Evolutionary conservation across 2,888 invertebrate genomes (phyloP), one percentile per base, ranked within the genome.

Genomic region (Aethes cnicana): DNA sequence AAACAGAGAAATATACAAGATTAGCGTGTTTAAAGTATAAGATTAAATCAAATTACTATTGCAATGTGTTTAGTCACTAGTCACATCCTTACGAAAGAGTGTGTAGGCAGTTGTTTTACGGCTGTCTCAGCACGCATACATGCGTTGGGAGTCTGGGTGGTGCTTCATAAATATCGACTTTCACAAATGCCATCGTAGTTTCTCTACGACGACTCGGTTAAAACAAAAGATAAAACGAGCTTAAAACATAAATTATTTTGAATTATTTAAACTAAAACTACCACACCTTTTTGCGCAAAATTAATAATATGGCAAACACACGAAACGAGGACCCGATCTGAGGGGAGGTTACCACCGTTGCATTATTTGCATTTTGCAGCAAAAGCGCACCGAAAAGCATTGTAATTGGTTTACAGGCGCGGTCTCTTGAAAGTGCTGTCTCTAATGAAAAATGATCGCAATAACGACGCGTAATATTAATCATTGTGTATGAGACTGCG

Each of bases 281-380:
- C 61, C 66, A 59, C 63, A 61, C 70, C 68, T 77, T 71, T 82
- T 77, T 75, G 72, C 69, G 66, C 75, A 77, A 83, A 84, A 84
- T 84, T 78, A 84, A 84, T 84, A 80, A 81, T 73, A 74, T 72
- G 74, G 74, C 76, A 69, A 64, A 64, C 65, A 65, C 61, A 61
- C 65, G n/a, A 62, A 70, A 77, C 70, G 72, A 60, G 64, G 58
- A 47, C 60, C 43, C 46, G 55, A 52, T 53, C 39, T 57, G 46
- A 50, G 56, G 55, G 58, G 57, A 46, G 58, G 56, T 53, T 32
- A 49, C 37, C 36, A 32, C 25, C 32, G 70, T 68, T 69, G 69
- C 72, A 74, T 73, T 82, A 80, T 83, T 83, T 77, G 77, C 73
- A 76, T 80, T 83, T 83, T 77, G 77, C 73, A 76, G 82, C 77